Conservation (phyloP, 2,113 vertebrate species). For the Menidia beryllina region DNA sequence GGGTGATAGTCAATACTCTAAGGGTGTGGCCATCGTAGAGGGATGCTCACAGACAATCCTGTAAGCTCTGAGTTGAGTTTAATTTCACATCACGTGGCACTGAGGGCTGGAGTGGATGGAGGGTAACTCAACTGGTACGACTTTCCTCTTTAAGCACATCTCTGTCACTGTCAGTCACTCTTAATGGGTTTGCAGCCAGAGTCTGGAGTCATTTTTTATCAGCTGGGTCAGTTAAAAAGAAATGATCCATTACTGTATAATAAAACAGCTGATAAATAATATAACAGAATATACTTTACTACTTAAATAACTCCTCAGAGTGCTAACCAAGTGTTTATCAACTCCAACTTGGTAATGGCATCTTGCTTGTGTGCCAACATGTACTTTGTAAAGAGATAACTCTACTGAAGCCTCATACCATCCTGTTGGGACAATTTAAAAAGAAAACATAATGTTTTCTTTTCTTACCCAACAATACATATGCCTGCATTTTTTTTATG, state of each 20-base stretch:
- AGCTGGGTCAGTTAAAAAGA: neutral
- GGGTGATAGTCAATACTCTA: neutral
- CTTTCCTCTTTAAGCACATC: constrained; percentile 10
- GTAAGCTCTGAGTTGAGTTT: constrained; percentile 2
- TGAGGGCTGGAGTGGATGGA: neutral
- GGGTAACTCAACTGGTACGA: neutral
- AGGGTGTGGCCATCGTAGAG: neutral
- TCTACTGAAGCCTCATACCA: neutral
- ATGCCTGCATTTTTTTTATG: too few species aligned
- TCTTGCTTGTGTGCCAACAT: neutral
- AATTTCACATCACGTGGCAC: neutral
- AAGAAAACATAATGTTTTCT: too few species aligned
- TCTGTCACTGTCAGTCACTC: neutral
- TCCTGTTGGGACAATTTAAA: neutral
- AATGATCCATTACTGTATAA: neutral
- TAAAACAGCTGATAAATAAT: neutral
- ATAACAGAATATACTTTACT: too few species aligned
- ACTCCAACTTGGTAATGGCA: neutral
- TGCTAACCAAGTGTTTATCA: neutral
- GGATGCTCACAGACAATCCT: neutral
- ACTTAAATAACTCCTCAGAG: neutral
- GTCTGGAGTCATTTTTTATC: constrained; percentile 33
- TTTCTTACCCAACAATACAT: too few species aligned
- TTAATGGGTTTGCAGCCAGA: neutral
- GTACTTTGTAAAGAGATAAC: neutral